Base-by-base conservation (phyloP, 2,888 invertebrate species). In the Trichopoda pennipes region DNA sequence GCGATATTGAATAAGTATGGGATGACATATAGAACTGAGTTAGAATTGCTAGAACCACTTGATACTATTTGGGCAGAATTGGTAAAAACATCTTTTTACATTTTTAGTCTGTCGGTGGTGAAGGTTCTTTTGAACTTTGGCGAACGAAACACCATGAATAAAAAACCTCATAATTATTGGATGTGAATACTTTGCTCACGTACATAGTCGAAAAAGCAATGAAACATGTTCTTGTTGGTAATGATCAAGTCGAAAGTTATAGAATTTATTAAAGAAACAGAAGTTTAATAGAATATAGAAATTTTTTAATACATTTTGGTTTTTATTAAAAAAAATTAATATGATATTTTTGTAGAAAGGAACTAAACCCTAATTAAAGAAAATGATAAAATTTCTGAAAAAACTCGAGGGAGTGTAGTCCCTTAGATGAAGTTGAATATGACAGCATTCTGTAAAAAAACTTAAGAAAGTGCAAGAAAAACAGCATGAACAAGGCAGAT, bases 71-170 rank as follows among this genome's bases (percentile, higher is more conserved):
- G 61, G 44, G 61, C 58, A 19, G 51, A 51, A 51, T 51, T 51
- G 7, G n/a, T 56, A 84, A 8, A 84, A 85, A 69, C 76, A 79
- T n/a, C 19, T 85, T 70, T 55, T n/a, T 44, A 44, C 10, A 44
- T 44, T 44, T n/a, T 16, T 1, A 44, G n/a, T 38, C 8, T 60
- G 23, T 66, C 14, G 60, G 61, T 19, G 56, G 63, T 16, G 70
- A 49, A 17, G 80, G 58, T 64, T 72, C 80, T n/a, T 75, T 68
- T 35, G 80, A 83, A 17, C 63, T 84, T 16, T 84, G 32, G 81
- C n/a, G 14, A n/a, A 42, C 0, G 42, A 42, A 35, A 42, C 9
- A 38, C 28, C 32, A 32, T 6, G 32, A 32, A 32, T 32, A 32
- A 32, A 32, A 3, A 3, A 32, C 8, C 32, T 32, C 17, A 38